Evolutionary conservation across 2,797 vertebrate species (phyloP), one percentile per base, ranked within the genome.

Genomic region (Liasis olivaceus): DNA sequence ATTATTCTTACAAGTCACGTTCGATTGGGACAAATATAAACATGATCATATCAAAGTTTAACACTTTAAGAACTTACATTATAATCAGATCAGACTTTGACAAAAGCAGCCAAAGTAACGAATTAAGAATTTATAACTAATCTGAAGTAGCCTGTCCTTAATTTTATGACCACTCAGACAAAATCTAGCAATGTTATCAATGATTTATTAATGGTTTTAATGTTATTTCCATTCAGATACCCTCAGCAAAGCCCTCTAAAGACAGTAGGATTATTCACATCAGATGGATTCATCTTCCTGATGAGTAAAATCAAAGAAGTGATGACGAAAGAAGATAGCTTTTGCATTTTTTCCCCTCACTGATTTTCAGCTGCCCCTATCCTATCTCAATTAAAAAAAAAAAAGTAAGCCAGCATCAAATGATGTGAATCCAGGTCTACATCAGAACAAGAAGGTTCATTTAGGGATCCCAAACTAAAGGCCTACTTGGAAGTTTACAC

Each of bases 181-280:
- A 36, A 36, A 36, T 36, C 36, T 36, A 36, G 36, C 36, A 36
- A 36, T 36, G 1, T 36, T 1, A 62, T n/a, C 31, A 84, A 47
- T 26, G 20, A 17, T 81, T 47, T 47, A 81, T 81, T 47, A 62
- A 42, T 90, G 58, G 58, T 72, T 69, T 47, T 24, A 72, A 56
- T 89, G 72, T 84, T 90, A 81, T 90, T 60, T 90, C 31, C 42
- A 28, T 84, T 90, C 31, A 84, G 72, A 47, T 47, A 15, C 89
- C 20, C n/a, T 59, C 60, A 1, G 56, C 47, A 47, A 24, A 81
- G 15, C 36, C 17, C 89, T 84, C 14, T 24, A 47, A 22, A 28
- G n/a, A 60, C 22, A 66, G 66, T 54, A 54, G n/a, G 14, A 24
- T 60, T 81, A 17, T 88, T 64, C 36, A 42, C 60, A 8, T 90